Base-by-base conservation (phyloP, 2,797 vertebrate species). In the Sciurus carolinensis region DNA sequence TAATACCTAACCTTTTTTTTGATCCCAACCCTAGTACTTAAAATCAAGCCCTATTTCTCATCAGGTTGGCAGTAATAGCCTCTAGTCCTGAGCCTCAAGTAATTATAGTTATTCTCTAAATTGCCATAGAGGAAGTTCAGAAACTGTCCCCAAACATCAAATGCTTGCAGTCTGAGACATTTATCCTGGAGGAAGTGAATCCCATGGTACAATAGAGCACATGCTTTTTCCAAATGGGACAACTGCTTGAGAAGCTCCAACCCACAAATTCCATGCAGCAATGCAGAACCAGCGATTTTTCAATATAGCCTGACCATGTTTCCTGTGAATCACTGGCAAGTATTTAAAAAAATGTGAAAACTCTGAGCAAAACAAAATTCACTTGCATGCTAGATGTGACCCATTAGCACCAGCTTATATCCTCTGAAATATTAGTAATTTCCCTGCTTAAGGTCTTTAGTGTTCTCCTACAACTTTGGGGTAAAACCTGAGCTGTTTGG, bases 291-390 rank as follows among this genome's bases (percentile, higher is more conserved):
- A 47, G 15, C 11, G 18, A 39, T n/a, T 90, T 76, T 69, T 79
- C 82, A 96, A 42, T 54, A 69, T 30, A 77, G 28, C 15, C 82
- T 82, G 64, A 13, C 39, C 20, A 15, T 11, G 7, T 42, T 73
- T 69, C 69, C 62, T 36, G 0, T 10, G 62, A n/a, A 67, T 77
- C 28, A 15, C 57, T 30, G 20, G 42, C 28, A 44, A 59, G 57
- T 59, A 42, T 79, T 97, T 95, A 8, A 28, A 84, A 94, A 93
- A 66, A 50, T 14, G 47, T 52, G 67, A 59, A 73, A 90, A 79
- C 42, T 71, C 87, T 52, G n/a, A 87, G 50, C 17, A 10, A 91
- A 76, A 71, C 42, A 36, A 95, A 67, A 92, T 80, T 50, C 59
- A 67, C 33, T 42, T 62, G 24, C 30, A 33, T 13, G 50, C 52